Percentiles rank a stretch among this genome's conserved stretches.
These are phyloP conservation scores for Drosophila bocqueti DNA, from an alignment of 1,140 invertebrate genomes.

Conservation along the genomic window DNA sequence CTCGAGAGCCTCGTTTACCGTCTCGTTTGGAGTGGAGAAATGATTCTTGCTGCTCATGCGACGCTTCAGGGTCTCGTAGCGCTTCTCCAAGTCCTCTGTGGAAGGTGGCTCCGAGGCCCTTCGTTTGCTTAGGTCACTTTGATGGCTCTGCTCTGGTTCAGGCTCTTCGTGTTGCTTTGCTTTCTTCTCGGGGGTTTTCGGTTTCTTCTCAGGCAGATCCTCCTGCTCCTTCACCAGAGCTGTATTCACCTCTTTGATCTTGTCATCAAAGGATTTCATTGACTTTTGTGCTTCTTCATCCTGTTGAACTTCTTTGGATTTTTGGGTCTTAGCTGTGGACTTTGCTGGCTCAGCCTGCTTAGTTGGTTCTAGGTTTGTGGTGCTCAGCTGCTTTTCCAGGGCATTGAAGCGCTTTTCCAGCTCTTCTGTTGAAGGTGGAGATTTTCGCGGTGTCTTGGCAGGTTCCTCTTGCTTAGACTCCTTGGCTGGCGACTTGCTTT, in stretches of 20 bases:
- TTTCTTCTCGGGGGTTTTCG: not conserved
- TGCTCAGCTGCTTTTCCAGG: conserved; percentile 71
- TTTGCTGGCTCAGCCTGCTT: conserved; percentile 18
- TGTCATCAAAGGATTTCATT: conserved; percentile 50
- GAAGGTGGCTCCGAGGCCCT: conserved; percentile 77
- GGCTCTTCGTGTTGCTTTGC: not conserved
- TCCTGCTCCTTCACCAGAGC: conserved; percentile 6
- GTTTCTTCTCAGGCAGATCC: not conserved
- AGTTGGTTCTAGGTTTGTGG: conserved; percentile 30
- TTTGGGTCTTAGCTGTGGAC: not conserved
- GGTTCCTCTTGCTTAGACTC: conserved; percentile 1
- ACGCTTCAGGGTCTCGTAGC: conserved; percentile 71
- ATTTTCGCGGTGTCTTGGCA: conserved; percentile 30
- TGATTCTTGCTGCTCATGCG: conserved; percentile 74
- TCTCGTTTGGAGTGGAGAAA: conserved; percentile 39
- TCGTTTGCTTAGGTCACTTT: conserved; percentile 43
- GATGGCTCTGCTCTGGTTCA: not conserved
- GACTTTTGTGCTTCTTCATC: conserved; percentile 12
- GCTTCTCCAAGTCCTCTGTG: conserved; percentile 79
- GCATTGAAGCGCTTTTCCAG: conserved; percentile 78
- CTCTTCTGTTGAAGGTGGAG: conserved; percentile 77
- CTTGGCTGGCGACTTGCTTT: not conserved
- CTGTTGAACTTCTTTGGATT: conserved; percentile 5
- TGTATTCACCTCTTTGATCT: conserved; percentile 41
- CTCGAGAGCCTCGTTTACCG: conserved; percentile 56